Evolutionary conservation across 2,888 invertebrate species (phyloP).

Genomic region (Congeria kusceri): DNA sequence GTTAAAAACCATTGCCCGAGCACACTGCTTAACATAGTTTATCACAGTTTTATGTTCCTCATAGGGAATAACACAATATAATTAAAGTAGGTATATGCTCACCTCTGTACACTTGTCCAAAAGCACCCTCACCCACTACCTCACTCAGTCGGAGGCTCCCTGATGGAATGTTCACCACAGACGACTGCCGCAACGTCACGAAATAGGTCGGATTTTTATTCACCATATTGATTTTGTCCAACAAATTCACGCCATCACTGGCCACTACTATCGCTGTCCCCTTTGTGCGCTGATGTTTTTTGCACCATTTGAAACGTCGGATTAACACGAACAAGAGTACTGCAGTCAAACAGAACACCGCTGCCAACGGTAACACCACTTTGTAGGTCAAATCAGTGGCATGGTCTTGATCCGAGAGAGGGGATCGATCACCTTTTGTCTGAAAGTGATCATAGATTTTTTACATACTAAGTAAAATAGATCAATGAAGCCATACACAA

Average conservation of each 20-base stretch:
- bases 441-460: too few species aligned
- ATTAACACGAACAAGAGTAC: conserved; percentile 65
- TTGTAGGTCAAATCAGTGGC: too few species aligned
- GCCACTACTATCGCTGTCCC: conserved; percentile 68
- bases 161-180: conserved; percentile 76
- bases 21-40: too few species aligned
- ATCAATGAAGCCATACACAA: too few species aligned
- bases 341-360: conserved; percentile 62
- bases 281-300: conserved; percentile 67
- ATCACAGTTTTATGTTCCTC: too few species aligned
- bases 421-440: too few species aligned
- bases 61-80: too few species aligned
- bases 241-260: conserved; percentile 77
- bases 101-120: conserved; percentile 96
- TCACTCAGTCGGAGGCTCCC: conserved; percentile 89
- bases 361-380: conserved; percentile 63
- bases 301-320: conserved; percentile 59
- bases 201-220: conserved; percentile 82
- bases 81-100: conserved; percentile 77
- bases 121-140: conserved; percentile 94
- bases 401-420: too few species aligned
- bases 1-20: too few species aligned
- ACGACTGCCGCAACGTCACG: conserved; percentile 56
- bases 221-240: conserved; percentile 81
- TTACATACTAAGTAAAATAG: too few species aligned